These are phyloP conservation scores for Thinocorus orbignyianus DNA, from an alignment of 2,113 vertebrate genomes.

Conservation along the genomic window DNA sequence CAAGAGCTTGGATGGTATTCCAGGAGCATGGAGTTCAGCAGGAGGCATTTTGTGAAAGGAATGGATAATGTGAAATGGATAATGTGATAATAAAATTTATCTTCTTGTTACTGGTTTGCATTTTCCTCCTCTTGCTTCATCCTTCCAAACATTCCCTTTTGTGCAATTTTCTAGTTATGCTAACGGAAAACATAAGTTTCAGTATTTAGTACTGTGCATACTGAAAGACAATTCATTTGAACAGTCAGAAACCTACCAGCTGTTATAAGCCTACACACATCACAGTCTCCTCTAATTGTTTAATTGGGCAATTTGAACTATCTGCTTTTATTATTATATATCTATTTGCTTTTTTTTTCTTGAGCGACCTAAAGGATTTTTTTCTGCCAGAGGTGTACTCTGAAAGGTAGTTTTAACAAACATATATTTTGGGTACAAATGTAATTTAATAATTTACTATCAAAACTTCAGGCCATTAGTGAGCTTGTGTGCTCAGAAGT, in stretches of 20 bases:
- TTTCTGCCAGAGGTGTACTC: neutral
- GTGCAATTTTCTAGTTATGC: neutral
- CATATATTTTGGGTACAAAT: neutral
- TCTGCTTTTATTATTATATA: neutral
- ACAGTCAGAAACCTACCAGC: neutral
- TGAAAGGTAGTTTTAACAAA: neutral
- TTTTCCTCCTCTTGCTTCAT: neutral
- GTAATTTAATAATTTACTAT: neutral
- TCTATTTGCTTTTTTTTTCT: neutral
- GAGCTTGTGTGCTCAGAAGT: neutral
- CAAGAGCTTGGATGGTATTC: neutral
- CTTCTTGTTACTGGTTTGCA: neutral
- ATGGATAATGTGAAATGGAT: neutral
- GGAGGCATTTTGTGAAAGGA: neutral
- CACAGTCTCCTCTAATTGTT: neutral
- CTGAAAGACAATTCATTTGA: neutral
- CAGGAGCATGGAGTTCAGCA: neutral
- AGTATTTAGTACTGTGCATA: neutral
- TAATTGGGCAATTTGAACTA: neutral
- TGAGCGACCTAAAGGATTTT: rapidly evolving
- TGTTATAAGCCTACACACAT: neutral
- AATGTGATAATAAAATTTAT: neutral
- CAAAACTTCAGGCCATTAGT: neutral
- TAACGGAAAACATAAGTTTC: neutral
- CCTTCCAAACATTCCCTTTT: neutral